phyloP scores from a whole-genome alignment of 2,888 invertebrate species.

The Diplazon laetatorius region DNA sequence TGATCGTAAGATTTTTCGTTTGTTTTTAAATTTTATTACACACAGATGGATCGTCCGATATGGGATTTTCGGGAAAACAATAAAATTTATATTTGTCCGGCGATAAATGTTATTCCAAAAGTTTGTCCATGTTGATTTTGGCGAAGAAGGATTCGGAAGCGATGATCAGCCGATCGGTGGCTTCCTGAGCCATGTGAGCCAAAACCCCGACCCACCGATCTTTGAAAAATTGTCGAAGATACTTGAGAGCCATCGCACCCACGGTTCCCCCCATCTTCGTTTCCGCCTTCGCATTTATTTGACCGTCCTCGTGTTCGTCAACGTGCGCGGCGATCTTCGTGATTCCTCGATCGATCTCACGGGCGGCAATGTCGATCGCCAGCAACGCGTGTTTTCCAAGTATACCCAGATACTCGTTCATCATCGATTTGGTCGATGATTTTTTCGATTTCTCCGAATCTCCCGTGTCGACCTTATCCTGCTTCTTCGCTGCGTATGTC shows the following conservation, averaged over 20 bases:
- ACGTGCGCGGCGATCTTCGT: constrained; percentile 30
- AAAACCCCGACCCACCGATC: constrained; percentile 54
- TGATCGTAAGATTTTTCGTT: too few relatives aligned
- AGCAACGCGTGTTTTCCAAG: constrained; percentile 32
- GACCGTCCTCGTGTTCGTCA: constrained; percentile 44
- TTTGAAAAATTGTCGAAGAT: constrained; percentile 42
- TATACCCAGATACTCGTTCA: constrained; percentile 27
- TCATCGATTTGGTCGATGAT: not conserved
- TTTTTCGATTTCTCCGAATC: too few relatives aligned
- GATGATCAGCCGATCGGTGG: constrained; percentile 46
- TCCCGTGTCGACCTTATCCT: not conserved
- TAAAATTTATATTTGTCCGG: not conserved
- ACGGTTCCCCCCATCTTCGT: constrained; percentile 24
- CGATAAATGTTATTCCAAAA: not conserved
- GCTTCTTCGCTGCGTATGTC: not conserved
- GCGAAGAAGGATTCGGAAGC: constrained; percentile 20
- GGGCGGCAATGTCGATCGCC: constrained; percentile 46
- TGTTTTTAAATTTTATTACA: too few relatives aligned
- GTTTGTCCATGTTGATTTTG: not conserved
- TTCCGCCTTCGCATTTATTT: constrained; percentile 38
- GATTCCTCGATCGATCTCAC: constrained; percentile 43
- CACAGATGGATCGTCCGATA: too few relatives aligned
- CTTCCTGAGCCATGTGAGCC: constrained; percentile 55
- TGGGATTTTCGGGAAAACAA: too few relatives aligned
- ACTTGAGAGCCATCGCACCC: constrained; percentile 23